These are phyloP conservation scores for Tetheella fluctuosa DNA, from an alignment of 2,888 invertebrate genomes.

Conservation along the genomic window DNA sequence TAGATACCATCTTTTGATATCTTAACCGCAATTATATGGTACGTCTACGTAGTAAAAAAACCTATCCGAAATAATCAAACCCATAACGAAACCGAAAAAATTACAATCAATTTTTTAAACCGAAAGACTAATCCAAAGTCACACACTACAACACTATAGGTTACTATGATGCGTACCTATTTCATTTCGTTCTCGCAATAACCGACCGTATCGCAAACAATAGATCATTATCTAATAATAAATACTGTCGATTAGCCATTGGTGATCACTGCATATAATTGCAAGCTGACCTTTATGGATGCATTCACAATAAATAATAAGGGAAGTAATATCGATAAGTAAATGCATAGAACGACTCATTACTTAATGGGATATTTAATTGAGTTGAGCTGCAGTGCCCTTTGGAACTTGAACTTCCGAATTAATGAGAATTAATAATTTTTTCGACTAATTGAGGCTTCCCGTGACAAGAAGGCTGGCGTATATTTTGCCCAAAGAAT, in stretches of 20 bases:
- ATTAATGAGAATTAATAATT: too few relatives aligned
- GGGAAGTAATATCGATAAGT: background rate
- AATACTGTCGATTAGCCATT: constrained; percentile 32
- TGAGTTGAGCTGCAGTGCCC: too few relatives aligned
- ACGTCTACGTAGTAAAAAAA: too few relatives aligned
- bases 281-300: constrained; percentile 12
- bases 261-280: constrained; percentile 20
- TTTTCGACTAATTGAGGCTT: too few relatives aligned
- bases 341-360: background rate
- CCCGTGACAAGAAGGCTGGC: too few relatives aligned
- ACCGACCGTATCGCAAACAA: constrained; percentile 30
- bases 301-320: background rate
- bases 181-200: constrained; percentile 11
- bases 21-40: too few relatives aligned
- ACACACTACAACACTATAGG: background rate
- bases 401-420: too few relatives aligned
- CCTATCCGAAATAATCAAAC: background rate
- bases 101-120: background rate
- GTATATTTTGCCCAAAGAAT: too few relatives aligned
- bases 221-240: constrained; percentile 36
- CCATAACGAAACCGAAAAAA: background rate
- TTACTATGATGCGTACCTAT: background rate
- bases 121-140: background rate
- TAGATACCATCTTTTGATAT: too few relatives aligned
- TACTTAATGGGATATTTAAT: too few relatives aligned